Evolutionary conservation across 2,888 invertebrate species (phyloP), one percentile per base, ranked within the genome.

Genomic region (Monochamus alternatus): DNA sequence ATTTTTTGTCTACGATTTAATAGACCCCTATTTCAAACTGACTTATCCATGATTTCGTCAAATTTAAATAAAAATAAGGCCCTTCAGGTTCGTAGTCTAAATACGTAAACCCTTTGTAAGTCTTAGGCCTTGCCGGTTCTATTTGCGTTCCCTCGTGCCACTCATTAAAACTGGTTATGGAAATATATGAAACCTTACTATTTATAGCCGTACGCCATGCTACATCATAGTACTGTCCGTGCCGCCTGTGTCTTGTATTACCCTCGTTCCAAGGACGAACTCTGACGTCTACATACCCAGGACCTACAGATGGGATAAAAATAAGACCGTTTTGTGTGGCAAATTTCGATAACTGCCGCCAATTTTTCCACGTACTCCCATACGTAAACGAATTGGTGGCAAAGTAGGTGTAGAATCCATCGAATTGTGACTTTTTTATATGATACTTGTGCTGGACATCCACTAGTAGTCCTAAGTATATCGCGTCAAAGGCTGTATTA

Each of bases 61-160:
- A 87, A 84, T 92, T 91, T 68, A 94, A 87, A 87, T 94, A 94
- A 85, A 91, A 93, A 78, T 90, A 89, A 22, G 92, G 89, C 1
- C 90, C 90, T 68, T 92, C 91, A 0, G 93, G 93, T 84, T 90
- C 90, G 84, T 94, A 94, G 83, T 93, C 92, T 44, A 90, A 84
- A 83, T 92, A 92, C 1, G 87, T 87, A 80, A 88, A 90, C 30
- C 85, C 85, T 12, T 86, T 83, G 64, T 85, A 86, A 43, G 84
- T 85, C 74, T 90, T 90, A 2, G 90, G 86, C 22, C 90, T 86
- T 0, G 92, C 93, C 58, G 93, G 92, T 86, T 94, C 94, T 73
- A 94, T 93, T 88, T 94, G 94, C 9, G 94, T 94, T 5, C 94
- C 94, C 87, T 94, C 94, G 81, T 93, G 93, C 94, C 94, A 94